These are phyloP conservation scores for Rhorus exstirpatorius DNA, from an alignment of 2,888 invertebrate species.

Conservation along the genomic window DNA sequence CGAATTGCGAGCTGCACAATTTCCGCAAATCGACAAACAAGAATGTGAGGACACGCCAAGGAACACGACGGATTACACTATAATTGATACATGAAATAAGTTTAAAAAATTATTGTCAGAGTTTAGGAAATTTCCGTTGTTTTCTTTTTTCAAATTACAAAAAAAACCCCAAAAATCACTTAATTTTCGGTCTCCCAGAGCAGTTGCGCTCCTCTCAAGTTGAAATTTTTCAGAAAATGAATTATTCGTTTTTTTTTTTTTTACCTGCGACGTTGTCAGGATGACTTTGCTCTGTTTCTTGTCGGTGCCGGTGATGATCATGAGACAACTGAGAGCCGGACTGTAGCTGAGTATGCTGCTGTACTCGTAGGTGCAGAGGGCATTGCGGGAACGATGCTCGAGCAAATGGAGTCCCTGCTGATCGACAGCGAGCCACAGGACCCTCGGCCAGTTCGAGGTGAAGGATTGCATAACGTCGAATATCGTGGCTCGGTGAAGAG, in stretches of 20 bases:
- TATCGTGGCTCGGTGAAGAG: conserved; percentile 96
- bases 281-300: conserved; percentile 97
- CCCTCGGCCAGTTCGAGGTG: conserved; percentile 97
- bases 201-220: too few relatives aligned
- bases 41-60: too few relatives aligned
- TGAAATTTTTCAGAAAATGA: neutral
- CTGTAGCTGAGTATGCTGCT: conserved; percentile 95
- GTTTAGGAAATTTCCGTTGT: too few relatives aligned
- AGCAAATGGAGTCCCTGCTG: conserved; percentile 96
- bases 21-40: too few relatives aligned
- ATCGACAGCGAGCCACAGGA: conserved; percentile 97
- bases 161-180: too few relatives aligned
- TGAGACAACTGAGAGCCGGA: conserved; percentile 96
- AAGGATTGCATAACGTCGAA: conserved; percentile 99
- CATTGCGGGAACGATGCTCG: conserved; percentile 95
- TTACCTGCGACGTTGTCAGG: conserved; percentile 95
- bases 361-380: conserved; percentile 97
- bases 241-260: too few relatives aligned
- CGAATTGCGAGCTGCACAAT: too few relatives aligned
- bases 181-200: too few relatives aligned
- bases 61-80: too few relatives aligned
- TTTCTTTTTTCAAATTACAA: too few relatives aligned
- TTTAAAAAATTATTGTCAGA: too few relatives aligned
- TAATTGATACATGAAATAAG: too few relatives aligned
- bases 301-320: conserved; percentile 96